Base-by-base conservation (phyloP, 2,113 vertebrate species). In the Equus quagga region DNA sequence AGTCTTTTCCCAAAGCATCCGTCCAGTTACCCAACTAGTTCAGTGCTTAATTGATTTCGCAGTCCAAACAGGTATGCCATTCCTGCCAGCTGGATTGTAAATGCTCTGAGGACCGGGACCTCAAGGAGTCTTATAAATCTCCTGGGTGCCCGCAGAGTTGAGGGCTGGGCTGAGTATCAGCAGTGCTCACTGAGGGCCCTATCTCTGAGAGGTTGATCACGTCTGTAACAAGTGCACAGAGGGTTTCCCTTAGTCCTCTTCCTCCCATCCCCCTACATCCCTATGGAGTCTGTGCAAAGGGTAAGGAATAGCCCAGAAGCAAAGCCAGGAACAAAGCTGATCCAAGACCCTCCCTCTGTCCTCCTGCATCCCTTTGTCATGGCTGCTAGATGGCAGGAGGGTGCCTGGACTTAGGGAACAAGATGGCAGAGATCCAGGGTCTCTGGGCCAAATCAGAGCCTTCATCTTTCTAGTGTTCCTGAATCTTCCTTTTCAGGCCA, bases 221-320 rank as follows among this genome's bases (percentile, higher is more conserved):
- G 26, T 84, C 80, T 96, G 5, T 6, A 58, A 3, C 2, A 8
- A 41, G 54, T 3, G 31, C 33, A n/a, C 41, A 31, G 14, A 51
- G 4, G 28, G 2, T 54, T 65, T 65, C 21, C 41, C 33, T 85
- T 46, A 6, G 14, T 44, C 17, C 21, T 72, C 46, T 58, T 64
- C 28, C 19, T 28, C 64, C 9, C 17, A 1, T 10, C 1, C 0
- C 24, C 9, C 2, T 54, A 12, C 9, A 8, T 76, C 31, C 10
- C 62, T 21, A 6, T 11, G 10, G 3, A 51, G 51, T 88, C 23
- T 41, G 33, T 21, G 14, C 26, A n/a, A 44, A 69, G 75, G 23
- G 2, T 41, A 60, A 84, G 51, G 26, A 83, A 75, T 33, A 49
- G 23, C 49, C n/a, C 54, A 33, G 80, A 49, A 65, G 36, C 31